These are phyloP conservation scores for Himalopsyche anomala DNA, from an alignment of 2,888 invertebrate species.

Conservation along the genomic window DNA sequence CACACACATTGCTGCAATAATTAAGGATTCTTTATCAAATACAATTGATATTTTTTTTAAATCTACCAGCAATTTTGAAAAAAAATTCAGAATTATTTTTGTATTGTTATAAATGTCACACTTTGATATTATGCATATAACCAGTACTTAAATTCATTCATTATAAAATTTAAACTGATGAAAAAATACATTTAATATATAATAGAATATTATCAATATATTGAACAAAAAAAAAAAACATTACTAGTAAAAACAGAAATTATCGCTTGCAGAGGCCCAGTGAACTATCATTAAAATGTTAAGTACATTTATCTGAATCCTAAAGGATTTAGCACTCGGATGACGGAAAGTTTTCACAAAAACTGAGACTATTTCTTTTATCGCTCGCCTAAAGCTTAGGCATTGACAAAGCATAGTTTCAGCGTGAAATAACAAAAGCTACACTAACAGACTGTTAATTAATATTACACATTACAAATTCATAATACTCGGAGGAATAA, in stretches of 20 bases:
- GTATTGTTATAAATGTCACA: background rate
- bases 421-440: background rate
- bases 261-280: background rate
- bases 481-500: background rate
- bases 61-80: slow-evolving; percentile 1
- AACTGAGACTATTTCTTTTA: background rate
- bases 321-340: background rate
- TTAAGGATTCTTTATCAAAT: background rate
- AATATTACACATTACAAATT: slow-evolving; percentile 3
- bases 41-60: slow-evolving; percentile 22
- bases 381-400: slow-evolving; percentile 14
- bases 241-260: background rate
- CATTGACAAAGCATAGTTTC: slow-evolving; percentile 9
- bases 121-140: too few relatives aligned
- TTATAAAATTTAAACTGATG: too few relatives aligned
- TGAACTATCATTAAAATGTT: slow-evolving; percentile 6
- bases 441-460: background rate
- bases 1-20: slow-evolving; percentile 32
- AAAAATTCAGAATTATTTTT: slow-evolving; percentile 13
- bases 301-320: slow-evolving; percentile 5
- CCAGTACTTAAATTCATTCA: too few relatives aligned
- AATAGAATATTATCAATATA: too few relatives aligned
- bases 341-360: background rate
- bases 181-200: too few relatives aligned
- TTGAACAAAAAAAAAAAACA: too few relatives aligned